Evolutionary conservation across 2,797 vertebrate species (phyloP).

Genomic region (Enteromius trimaculatus): DNA sequence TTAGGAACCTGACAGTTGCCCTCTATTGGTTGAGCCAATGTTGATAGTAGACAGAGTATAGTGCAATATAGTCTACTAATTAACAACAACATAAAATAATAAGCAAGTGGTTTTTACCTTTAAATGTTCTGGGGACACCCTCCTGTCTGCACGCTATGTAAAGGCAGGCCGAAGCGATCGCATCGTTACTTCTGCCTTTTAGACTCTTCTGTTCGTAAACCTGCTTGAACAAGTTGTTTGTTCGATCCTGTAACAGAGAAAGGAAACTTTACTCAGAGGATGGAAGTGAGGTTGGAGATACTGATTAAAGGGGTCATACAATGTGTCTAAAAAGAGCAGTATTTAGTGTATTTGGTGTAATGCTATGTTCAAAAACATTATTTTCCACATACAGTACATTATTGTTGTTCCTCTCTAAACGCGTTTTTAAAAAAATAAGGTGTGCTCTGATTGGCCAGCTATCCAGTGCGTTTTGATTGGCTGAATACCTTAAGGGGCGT

Average conservation of each 20-base stretch:
- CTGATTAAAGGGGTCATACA: neutral
- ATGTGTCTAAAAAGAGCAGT: neutral
- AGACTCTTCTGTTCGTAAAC: slow-evolving; percentile 99
- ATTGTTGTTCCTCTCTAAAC: too few relatives aligned
- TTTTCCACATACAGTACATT: too few relatives aligned
- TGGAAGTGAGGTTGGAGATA: neutral
- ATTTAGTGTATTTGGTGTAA: neutral
- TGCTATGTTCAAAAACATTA: neutral
- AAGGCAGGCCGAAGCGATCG: slow-evolving; percentile 97
- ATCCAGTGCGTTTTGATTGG: neutral
- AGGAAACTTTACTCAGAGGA: slow-evolving; percentile 26
- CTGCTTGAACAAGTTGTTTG: slow-evolving; percentile 99
- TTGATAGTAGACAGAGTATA: neutral
- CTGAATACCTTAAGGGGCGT: neutral
- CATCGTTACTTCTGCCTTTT: slow-evolving; percentile 97
- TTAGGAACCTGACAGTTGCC: neutral
- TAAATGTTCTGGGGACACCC: slow-evolving; percentile 96
- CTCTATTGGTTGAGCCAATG: neutral
- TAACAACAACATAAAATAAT: neutral
- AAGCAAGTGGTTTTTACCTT: slow-evolving; percentile 79
- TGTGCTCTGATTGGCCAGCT: neutral
- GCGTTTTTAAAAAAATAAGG: too few relatives aligned
- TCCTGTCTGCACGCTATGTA: slow-evolving; percentile 99
- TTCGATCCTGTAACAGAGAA: slow-evolving; percentile 89
- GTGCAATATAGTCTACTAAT: neutral